These are phyloP conservation scores for Neodiprion pinetum DNA, from an alignment of 1,140 invertebrate species.

Conservation along the genomic window DNA sequence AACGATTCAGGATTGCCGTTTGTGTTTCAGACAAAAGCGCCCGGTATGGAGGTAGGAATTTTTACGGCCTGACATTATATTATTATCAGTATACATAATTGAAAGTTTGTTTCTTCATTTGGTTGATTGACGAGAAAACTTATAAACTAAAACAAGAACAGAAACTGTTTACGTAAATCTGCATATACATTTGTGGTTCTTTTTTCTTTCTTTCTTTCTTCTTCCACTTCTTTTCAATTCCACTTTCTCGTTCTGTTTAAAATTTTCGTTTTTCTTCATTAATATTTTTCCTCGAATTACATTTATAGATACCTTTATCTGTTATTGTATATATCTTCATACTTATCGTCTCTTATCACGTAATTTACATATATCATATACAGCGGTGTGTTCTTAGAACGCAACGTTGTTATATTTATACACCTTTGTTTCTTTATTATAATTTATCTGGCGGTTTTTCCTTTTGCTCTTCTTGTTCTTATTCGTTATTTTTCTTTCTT, in stretches of 20 bases:
- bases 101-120: not conserved
- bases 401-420: too few relatives aligned
- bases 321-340: constrained; percentile 4
- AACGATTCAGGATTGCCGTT: constrained; percentile 53
- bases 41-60: constrained; percentile 60
- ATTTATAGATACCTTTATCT: not conserved
- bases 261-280: not conserved
- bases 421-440: not conserved
- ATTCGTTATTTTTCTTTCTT: constrained; percentile 26
- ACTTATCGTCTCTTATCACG: constrained; percentile 28
- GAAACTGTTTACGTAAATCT: too few relatives aligned
- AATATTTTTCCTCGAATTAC: too few relatives aligned
- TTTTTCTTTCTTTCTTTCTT: constrained; percentile 23
- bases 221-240: constrained; percentile 18
- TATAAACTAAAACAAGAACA: too few relatives aligned
- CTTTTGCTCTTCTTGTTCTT: constrained; percentile 29
- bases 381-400: too few relatives aligned
- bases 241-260: constrained; percentile 18
- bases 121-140: too few relatives aligned
- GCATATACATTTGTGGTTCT: constrained; percentile 12
- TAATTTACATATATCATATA: constrained; percentile 13
- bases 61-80: constrained; percentile 27
- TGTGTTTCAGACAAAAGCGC: constrained; percentile 62
- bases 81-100: constrained; percentile 19
- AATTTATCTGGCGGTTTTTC: constrained; percentile 25